phyloP scores from a whole-genome alignment of 2,797 vertebrate species.

The Tangara arthus region DNA sequence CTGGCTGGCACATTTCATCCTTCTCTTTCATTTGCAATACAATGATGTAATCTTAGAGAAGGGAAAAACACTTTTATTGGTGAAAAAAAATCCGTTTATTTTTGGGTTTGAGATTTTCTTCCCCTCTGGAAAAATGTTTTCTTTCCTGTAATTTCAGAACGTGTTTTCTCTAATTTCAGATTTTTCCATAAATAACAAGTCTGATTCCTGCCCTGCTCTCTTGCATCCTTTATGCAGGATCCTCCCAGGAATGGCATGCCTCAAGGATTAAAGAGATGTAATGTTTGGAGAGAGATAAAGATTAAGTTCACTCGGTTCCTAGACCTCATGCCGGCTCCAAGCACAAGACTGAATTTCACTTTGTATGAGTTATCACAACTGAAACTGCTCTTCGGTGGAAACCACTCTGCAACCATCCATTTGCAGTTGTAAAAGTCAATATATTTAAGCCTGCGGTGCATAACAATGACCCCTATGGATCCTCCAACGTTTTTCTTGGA shows the following conservation, averaged over 20 bases:
- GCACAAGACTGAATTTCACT: slow-evolving; percentile 50
- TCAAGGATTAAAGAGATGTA: slow-evolving; percentile 58
- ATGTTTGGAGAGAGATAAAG: slow-evolving; percentile 64
- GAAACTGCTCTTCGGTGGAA: slow-evolving; percentile 53
- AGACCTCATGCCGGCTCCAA: slow-evolving; percentile 28
- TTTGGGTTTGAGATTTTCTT: slow-evolving; percentile 15
- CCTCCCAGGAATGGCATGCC: slow-evolving; percentile 54
- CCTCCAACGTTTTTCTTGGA: slow-evolving; percentile 64
- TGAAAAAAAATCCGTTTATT: not conserved
- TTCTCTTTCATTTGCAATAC: not conserved
- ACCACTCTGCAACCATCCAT: slow-evolving; percentile 51
- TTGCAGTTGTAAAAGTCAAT: slow-evolving; percentile 67
- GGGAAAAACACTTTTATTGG: not conserved
- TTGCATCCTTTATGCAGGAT: slow-evolving; percentile 25
- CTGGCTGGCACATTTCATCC: not conserved
- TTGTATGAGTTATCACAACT: slow-evolving; percentile 61
- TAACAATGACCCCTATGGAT: slow-evolving; percentile 69
- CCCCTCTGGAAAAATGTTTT: slow-evolving; percentile 30
- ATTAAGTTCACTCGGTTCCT: slow-evolving; percentile 36
- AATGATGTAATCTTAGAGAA: not conserved
- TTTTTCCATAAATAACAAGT: slow-evolving; percentile 45
- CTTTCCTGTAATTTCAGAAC: slow-evolving; percentile 44
- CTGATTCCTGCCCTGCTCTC: not conserved
- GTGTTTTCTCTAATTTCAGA: slow-evolving; percentile 19
- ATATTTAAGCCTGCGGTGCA: slow-evolving; percentile 64